A percentile compares a stretch with the other conserved stretches of the same genome.
Evolutionary conservation across 2,113 vertebrate genomes (phyloP).

Genomic region (Vulpes vulpes): DNA sequence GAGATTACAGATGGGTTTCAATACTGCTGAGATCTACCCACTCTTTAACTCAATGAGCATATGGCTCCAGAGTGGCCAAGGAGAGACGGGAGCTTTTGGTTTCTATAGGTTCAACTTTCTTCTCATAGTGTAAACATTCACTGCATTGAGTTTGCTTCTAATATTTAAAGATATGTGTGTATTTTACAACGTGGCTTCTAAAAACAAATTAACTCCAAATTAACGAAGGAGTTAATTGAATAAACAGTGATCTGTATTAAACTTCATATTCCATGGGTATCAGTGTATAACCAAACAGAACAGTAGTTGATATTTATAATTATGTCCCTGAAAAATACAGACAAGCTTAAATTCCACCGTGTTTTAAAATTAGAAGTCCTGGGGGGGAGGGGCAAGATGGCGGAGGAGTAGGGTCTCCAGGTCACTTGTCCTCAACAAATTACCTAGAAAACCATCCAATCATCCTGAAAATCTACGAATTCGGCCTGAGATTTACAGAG

Average conservation of each 20-base stretch:
- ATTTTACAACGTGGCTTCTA: neutral
- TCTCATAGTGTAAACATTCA: neutral
- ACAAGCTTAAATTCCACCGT: neutral
- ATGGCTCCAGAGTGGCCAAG: neutral
- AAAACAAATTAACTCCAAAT: conserved; percentile 1
- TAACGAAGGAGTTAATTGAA: neutral
- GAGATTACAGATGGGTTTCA: neutral
- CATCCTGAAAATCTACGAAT: no score
- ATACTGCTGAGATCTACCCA: neutral
- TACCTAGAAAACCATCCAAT: no score
- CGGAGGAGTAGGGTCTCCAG: no score
- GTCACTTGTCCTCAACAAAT: no score
- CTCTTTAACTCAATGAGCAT: neutral
- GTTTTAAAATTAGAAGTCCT: neutral
- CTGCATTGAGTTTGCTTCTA: neutral
- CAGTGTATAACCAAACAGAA: neutral
- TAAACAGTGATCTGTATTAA: neutral
- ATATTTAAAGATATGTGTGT: conserved; percentile 24
- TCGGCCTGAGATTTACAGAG: no score
- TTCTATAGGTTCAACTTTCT: neutral
- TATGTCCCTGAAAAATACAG: neutral
- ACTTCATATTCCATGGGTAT: neutral
- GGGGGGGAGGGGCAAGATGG: no score
- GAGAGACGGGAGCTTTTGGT: neutral
- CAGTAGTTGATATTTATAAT: neutral